Base-by-base conservation (phyloP, 2,797 vertebrate genomes). In the Mus spretus region DNA sequence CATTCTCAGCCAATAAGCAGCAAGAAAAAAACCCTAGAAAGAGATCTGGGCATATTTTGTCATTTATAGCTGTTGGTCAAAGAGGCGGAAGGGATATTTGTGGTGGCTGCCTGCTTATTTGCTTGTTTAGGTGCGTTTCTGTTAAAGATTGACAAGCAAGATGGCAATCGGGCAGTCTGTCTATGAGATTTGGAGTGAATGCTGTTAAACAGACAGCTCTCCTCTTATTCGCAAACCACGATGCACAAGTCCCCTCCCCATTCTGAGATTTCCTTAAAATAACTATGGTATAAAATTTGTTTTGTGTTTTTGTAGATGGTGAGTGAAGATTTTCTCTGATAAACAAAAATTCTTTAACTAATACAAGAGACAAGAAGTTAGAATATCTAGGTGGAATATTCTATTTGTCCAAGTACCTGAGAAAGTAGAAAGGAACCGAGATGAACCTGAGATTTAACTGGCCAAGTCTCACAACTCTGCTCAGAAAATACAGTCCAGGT, bases 1-100 rank as follows among this genome's bases (percentile, higher is more conserved):
- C 98, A 99, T 99, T 98, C 98, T 99, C 98, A 99, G 98, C 98
- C 98, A 98, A 98, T 98, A 98, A 99, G 98, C 98, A 98, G 98
- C 98, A 98, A 98, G 98, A 97, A 98, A 98, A 98, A 98, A 88
- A 95, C 87, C n/a, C 12, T 75, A 96, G 96, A 95, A 98, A 96
- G 97, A 55, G 78, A 96, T 83, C 74, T 95, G 93, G 91, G 95
- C 85, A 34, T 96, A 97, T 98, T 98, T 95, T 98, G 97, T 98
- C 98, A 98, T 98, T 98, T 97, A 97, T 79, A 97, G 89, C 96
- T 95, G 96, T 97, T 98, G 98, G 96, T 97, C 93, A 97, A 97
- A 97, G 86, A 96, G 95, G 82, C 55, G 37, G 70, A 97, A 96
- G 95, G 80, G 55, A 61, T 95, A 59, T 97, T 97, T 96, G 94